Base-by-base conservation (phyloP, 2,113 vertebrate genomes). In the Actinemys pallida region DNA sequence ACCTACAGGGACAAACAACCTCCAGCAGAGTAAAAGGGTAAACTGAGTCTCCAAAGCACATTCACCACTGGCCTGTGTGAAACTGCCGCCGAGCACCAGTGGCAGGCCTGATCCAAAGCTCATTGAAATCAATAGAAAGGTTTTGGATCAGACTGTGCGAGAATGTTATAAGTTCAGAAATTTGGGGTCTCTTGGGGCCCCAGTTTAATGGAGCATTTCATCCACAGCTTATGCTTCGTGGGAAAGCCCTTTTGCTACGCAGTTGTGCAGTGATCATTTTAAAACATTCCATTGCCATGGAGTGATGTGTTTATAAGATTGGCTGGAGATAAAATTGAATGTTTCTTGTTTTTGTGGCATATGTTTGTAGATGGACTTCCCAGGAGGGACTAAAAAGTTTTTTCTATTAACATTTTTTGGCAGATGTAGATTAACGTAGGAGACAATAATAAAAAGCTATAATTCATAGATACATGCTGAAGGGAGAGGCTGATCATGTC, bases 401-500 rank as follows among this genome's bases (percentile, higher is more conserved):
- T 78, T 27, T 52, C 16, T 75, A 50, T 1, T 0, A 17, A 3
- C 4, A 2, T 39, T 57, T 85, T 65, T 17, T 5, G 53, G 47
- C 29, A 9, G 0, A 0, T 1, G 9, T 27, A 11, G 86, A 6
- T 52, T 19, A 19, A 84, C 1, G 52, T 3, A 1, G 0, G 1
- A 72, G 49, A 75, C 42, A 56, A 13, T 14, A 75, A 24, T 0
- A 0, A 42, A 13, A 25, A 78, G 75, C 45, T 47, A 89, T 10
- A 0, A 20, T 90, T 47, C 96, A 94, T 78, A 89, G 65, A 25
- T 3, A 17, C 57, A 42, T 0, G 75, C 90, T 17, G 82, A 47
- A 35, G 90, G 94, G 88, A 83, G 69, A 96, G 95, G 92, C 1
- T 1, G 91, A 10, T 94, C 93, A 45, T 88, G 89, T 3, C 93